A percentile compares a stretch with the other conserved stretches of the same genome.
Conservation (phyloP, 2,888 invertebrate genomes). For the Sphaerophoria taeniata region DNA sequence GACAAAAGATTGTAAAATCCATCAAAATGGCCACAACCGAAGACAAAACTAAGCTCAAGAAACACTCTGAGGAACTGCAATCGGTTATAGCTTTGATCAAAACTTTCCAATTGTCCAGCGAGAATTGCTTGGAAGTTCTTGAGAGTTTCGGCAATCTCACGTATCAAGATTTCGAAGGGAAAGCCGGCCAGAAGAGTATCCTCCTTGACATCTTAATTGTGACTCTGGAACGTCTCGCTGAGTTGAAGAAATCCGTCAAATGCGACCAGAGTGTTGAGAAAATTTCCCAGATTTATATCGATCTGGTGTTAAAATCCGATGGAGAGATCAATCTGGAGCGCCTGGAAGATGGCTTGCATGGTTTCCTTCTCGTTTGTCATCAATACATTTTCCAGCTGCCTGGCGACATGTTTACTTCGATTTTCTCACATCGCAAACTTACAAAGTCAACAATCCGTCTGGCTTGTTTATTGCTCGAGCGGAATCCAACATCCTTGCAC, state of each 20-base stretch:
- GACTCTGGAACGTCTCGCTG: conserved; percentile 83
- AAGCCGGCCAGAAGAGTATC: conserved; percentile 81
- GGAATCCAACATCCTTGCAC: conserved; percentile 74
- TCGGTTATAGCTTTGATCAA: conserved; percentile 78
- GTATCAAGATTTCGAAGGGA: conserved; percentile 79
- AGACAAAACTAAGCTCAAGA: conserved; percentile 48
- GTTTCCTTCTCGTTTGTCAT: conserved; percentile 86
- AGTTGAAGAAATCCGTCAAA: conserved; percentile 77
- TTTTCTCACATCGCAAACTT: conserved; percentile 84
- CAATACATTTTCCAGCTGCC: conserved; percentile 84
- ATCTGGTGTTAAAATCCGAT: conserved; percentile 82
- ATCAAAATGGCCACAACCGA: conserved; percentile 76
- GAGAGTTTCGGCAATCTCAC: conserved; percentile 80
- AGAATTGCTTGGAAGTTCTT: conserved; percentile 79
- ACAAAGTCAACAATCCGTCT: conserved; percentile 85
- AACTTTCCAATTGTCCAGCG: conserved; percentile 77
- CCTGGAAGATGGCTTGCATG: conserved; percentile 84
- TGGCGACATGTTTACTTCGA: conserved; percentile 84
- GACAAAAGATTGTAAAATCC: conserved; percentile 79
- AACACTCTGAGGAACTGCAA: conserved; percentile 74
- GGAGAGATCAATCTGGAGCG: conserved; percentile 83
- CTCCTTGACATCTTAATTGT: conserved; percentile 84
- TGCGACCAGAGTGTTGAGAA: conserved; percentile 81
- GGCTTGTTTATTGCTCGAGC: conserved; percentile 85
- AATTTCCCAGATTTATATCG: conserved; percentile 83